Evolutionary conservation across 1,140 invertebrate genomes (phyloP).

Genomic region (Wiebesia pumilae): DNA sequence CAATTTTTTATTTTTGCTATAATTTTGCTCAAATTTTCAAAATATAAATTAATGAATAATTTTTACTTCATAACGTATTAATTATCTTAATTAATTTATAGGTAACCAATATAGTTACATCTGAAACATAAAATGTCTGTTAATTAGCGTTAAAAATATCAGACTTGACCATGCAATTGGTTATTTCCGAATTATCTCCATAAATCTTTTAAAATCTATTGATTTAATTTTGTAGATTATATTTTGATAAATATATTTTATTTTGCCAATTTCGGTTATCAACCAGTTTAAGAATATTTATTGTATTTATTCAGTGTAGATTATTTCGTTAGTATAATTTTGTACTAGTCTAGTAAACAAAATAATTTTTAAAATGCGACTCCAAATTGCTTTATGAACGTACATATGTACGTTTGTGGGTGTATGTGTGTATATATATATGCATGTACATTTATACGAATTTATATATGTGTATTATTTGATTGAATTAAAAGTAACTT

Average conservation of each 20-base stretch:
- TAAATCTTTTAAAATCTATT: neutral
- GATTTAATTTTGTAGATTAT: neutral
- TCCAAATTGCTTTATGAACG: neutral
- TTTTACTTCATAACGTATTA: no score
- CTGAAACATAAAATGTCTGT: no score
- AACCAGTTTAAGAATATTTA: neutral
- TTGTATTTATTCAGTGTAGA: slow-evolving; percentile 9
- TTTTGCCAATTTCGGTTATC: neutral
- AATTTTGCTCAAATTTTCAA: no score
- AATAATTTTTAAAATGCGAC: slow-evolving; percentile 10
- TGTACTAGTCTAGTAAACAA: slow-evolving; percentile 25
- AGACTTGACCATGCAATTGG: neutral
- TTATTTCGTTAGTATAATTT: slow-evolving; percentile 30
- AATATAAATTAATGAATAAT: no score
- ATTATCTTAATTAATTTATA: no score
- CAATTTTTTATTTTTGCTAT: no score
- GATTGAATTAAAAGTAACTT: no score
- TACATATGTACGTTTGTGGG: neutral
- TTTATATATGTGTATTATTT: no score
- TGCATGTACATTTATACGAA: no score
- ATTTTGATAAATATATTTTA: neutral
- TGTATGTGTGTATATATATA: neutral
- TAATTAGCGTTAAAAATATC: neutral
- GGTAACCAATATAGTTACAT: no score
- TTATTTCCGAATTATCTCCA: no score